Evolutionary conservation across 2,113 vertebrate species (phyloP).

Genomic region (Colistium nudipinnis): DNA sequence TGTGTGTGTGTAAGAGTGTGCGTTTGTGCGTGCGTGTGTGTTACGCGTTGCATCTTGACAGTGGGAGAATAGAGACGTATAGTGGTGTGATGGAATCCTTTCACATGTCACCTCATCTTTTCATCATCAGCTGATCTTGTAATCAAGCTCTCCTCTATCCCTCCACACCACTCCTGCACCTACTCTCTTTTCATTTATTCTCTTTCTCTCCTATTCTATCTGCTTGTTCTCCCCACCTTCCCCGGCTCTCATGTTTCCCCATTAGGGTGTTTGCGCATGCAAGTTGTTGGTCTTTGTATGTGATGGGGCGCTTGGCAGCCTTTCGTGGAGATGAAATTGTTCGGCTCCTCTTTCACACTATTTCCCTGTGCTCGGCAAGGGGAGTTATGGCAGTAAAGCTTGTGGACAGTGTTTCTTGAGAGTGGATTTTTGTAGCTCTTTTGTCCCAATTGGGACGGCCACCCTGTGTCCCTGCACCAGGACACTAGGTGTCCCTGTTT

Average conservation of each 20-base stretch:
- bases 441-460: conserved; percentile 1
- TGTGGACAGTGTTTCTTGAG: not conserved
- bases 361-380: not conserved
- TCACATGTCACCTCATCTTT: conserved; percentile 50
- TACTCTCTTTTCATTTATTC: conserved; percentile 17
- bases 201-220: conserved; percentile 6
- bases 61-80: conserved; percentile 36
- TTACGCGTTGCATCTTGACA: conserved; percentile 1
- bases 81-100: conserved; percentile 35
- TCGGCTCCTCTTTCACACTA: not conserved
- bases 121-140: conserved; percentile 27
- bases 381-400: not conserved
- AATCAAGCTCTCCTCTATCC: conserved; percentile 18
- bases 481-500: no score
- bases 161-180: conserved; percentile 10
- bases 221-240: conserved; percentile 10
- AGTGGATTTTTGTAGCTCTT: conserved; percentile 6
- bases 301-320: conserved; percentile 19
- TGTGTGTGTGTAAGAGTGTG: not conserved
- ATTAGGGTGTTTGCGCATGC: conserved; percentile 29
- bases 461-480: no score
- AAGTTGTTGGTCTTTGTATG: conserved; percentile 52
- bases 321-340: conserved; percentile 22
- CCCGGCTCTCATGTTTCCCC: conserved; percentile 39
- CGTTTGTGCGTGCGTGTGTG: not conserved